These are phyloP conservation scores for Geotrupes spiniger DNA, from an alignment of 2,888 invertebrate species.

Conservation along the genomic window DNA sequence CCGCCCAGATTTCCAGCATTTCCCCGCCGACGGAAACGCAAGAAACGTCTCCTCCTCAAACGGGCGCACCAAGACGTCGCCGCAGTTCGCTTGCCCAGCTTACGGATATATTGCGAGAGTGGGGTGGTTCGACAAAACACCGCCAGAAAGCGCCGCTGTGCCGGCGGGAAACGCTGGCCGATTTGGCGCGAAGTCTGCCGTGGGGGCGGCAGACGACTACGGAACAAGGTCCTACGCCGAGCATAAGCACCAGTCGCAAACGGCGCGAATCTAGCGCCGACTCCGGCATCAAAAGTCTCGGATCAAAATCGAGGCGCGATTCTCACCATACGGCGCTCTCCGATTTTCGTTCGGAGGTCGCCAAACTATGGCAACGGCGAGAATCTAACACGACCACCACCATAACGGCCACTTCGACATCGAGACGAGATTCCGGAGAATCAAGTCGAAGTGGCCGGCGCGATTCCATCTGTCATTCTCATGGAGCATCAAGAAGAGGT, in stretches of 20 bases:
- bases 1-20: conserved; percentile 83
- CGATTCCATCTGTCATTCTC: conserved; percentile 56
- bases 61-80: conserved; percentile 65
- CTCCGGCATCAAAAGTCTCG: conserved; percentile 71
- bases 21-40: conserved; percentile 76
- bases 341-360: conserved; percentile 69
- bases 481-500: conserved; percentile 60
- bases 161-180: conserved; percentile 83
- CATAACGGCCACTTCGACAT: conserved; percentile 46
- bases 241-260: conserved; percentile 57
- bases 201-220: conserved; percentile 70
- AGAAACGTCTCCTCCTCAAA: conserved; percentile 64
- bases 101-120: conserved; percentile 84
- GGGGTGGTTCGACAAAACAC: conserved; percentile 66
- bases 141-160: conserved; percentile 67
- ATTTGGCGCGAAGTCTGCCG: conserved; percentile 79
- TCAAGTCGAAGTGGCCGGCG: conserved; percentile 64
- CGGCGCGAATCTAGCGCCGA: conserved; percentile 87
- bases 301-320: conserved; percentile 70
- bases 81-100: conserved; percentile 85
- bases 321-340: conserved; percentile 64
- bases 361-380: conserved; percentile 67
- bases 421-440: conserved; percentile 64
- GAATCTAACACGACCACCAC: conserved; percentile 58
- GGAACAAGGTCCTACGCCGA: conserved; percentile 49